Evolutionary conservation across 2,113 vertebrate genomes (phyloP).

Genomic region (Syngnathoides biaculeatus): DNA sequence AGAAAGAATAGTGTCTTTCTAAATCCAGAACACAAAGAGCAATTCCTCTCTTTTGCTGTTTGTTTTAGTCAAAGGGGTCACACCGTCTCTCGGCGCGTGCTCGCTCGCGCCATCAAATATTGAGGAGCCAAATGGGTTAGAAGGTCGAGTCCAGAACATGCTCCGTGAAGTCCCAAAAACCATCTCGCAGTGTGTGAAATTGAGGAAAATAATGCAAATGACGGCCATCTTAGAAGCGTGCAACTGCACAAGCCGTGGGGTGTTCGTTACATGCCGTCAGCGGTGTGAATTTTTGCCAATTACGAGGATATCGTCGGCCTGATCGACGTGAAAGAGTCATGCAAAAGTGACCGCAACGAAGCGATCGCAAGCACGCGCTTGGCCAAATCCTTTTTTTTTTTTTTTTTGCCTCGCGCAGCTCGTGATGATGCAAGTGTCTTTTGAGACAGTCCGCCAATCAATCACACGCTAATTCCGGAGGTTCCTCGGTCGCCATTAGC

Average conservation of each 20-base stretch:
- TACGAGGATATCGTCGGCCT: too few relatives aligned
- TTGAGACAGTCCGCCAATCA: slow-evolving; percentile 66
- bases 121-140: slow-evolving; percentile 56
- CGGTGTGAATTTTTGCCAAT: too few relatives aligned
- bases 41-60: slow-evolving; percentile 62
- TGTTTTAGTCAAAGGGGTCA: slow-evolving; percentile 72
- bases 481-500: slow-evolving; percentile 69
- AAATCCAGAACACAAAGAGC: slow-evolving; percentile 74
- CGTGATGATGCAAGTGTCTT: slow-evolving; percentile 30
- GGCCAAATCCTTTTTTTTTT: too few relatives aligned
- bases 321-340: slow-evolving; percentile 7
- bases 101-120: slow-evolving; percentile 64
- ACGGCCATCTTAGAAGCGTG: too few relatives aligned
- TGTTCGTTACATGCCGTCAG: too few relatives aligned
- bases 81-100: slow-evolving; percentile 49
- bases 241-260: too few relatives aligned
- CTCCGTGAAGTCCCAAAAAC: too few relatives aligned
- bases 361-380: slow-evolving; percentile 2
- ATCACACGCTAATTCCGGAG: slow-evolving; percentile 69
- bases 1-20: slow-evolving; percentile 57
- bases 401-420: slow-evolving; percentile 4
- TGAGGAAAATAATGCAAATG: too few relatives aligned
- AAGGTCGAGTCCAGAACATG: slow-evolving; percentile 33
- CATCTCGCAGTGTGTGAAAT: too few relatives aligned
- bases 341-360: slow-evolving; percentile 34